Percentiles rank a stretch among this genome's conserved stretches.
These are phyloP conservation scores for Erethizon dorsatum DNA, from an alignment of 2,797 vertebrate genomes.

Conservation along the genomic window DNA sequence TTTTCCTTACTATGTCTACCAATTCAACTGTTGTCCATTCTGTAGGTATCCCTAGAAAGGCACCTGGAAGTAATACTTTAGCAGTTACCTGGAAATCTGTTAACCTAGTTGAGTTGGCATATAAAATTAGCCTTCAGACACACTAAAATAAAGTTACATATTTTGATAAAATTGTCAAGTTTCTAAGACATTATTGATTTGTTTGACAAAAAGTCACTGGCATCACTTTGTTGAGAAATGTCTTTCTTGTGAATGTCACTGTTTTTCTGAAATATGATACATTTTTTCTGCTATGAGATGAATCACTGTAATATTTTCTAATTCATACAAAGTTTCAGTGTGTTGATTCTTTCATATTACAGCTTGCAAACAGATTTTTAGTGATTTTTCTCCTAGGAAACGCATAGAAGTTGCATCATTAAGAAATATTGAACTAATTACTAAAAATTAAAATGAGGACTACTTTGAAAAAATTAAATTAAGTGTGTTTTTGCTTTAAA, in stretches of 20 bases:
- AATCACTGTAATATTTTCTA: background rate
- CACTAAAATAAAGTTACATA: background rate
- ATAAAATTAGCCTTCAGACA: background rate
- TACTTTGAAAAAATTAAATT: background rate
- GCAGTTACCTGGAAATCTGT: background rate
- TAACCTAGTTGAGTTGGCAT: background rate
- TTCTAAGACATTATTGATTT: background rate
- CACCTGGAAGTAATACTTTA: background rate
- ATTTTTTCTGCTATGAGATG: background rate
- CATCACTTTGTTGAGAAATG: background rate
- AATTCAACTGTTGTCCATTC: background rate
- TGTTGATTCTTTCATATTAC: background rate
- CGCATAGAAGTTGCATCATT: background rate
- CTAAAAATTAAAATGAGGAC: background rate
- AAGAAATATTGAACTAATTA: background rate
- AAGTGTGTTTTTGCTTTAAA: background rate
- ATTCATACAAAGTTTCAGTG: background rate
- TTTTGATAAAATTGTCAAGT: background rate
- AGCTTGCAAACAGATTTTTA: background rate
- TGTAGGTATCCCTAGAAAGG: background rate
- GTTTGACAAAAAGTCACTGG: background rate
- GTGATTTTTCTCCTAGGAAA: background rate
- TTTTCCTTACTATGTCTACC: background rate
- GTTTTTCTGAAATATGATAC: background rate
- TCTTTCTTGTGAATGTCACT: background rate